Conservation (phyloP, 2,797 vertebrate genomes). For the Neosilurus hyrtlii region DNA sequence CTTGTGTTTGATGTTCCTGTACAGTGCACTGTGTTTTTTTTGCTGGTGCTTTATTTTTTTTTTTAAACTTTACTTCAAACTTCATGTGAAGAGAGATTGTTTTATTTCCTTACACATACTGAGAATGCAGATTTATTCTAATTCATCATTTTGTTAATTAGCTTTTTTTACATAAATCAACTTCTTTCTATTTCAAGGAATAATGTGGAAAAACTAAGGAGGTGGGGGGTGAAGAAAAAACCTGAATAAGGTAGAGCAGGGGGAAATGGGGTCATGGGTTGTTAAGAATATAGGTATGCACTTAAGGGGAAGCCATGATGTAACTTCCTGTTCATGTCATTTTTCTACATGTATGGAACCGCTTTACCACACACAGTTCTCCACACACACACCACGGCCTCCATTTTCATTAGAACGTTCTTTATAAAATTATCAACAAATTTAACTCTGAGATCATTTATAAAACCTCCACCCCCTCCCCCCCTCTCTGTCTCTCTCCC, state of each 20-base stretch:
- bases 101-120: neutral
- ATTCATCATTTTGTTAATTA: neutral
- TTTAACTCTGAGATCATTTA: neutral
- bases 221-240: neutral
- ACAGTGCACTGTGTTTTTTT: no score
- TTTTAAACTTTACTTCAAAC: no score
- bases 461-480: constrained; percentile 1
- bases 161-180: neutral
- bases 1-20: no score
- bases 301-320: constrained; percentile 42
- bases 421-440: neutral
- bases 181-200: neutral
- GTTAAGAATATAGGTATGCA: neutral
- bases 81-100: neutral
- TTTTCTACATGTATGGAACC: constrained; percentile 51
- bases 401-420: neutral
- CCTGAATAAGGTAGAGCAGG: neutral
- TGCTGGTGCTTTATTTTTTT: no score
- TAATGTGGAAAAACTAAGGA: neutral
- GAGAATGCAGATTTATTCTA: neutral
- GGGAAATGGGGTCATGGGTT: constrained; percentile 12
- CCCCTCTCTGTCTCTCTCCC: neutral
- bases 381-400: neutral
- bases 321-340: constrained; percentile 68
- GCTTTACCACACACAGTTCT: constrained; percentile 8